phyloP scores from a whole-genome alignment of 2,888 invertebrate genomes.

The Eupithecia inturbata region DNA sequence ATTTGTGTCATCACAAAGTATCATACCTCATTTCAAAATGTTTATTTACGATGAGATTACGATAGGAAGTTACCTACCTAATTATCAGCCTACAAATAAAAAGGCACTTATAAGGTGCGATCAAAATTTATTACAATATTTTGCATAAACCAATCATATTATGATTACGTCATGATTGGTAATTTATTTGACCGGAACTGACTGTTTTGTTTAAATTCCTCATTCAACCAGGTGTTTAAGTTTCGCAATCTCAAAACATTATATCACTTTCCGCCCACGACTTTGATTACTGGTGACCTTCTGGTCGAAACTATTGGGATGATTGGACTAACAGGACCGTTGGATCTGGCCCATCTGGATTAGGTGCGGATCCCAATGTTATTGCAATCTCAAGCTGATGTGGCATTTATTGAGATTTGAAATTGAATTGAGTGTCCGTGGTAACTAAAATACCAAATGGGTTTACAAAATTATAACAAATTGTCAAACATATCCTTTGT shows the following conservation, averaged over 20 bases:
- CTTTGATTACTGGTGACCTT: not conserved
- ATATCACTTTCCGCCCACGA: not conserved
- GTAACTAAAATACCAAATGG: no score
- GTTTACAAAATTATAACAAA: no score
- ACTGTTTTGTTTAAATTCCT: slow-evolving; percentile 21
- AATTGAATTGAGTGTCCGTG: not conserved
- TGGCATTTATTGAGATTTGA: not conserved
- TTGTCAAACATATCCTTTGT: no score
- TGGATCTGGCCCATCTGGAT: no score
- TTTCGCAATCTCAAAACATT: slow-evolving; percentile 3
- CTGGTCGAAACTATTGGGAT: not conserved
- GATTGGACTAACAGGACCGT: no score
- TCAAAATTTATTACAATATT: slow-evolving; percentile 33
- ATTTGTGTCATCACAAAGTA: slow-evolving; percentile 1
- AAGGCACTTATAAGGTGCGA: slow-evolving; percentile 23
- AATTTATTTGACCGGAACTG: slow-evolving; percentile 33
- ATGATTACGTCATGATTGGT: slow-evolving; percentile 19
- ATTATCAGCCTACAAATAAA: slow-evolving; percentile 27
- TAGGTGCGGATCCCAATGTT: not conserved
- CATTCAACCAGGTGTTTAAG: slow-evolving; percentile 17
- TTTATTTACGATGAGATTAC: slow-evolving; percentile 19
- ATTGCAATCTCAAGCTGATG: not conserved
- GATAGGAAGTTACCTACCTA: slow-evolving; percentile 6
- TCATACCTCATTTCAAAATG: slow-evolving; percentile 18
- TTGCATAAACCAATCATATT: slow-evolving; percentile 28